Base-by-base conservation (phyloP, 2,113 vertebrate genomes). In the Perca schrenkii region DNA sequence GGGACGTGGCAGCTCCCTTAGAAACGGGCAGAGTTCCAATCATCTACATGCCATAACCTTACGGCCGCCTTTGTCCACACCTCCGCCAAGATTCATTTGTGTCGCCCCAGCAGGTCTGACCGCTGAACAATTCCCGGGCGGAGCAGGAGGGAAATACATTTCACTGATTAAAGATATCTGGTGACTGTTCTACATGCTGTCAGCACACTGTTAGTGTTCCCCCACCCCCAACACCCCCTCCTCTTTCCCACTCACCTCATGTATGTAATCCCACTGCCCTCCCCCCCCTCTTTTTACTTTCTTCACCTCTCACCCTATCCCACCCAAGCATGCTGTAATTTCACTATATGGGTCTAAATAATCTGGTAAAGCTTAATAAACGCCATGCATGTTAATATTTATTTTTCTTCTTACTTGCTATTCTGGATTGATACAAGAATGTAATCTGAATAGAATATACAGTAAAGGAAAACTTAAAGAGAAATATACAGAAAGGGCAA, bases 1-100 rank as follows among this genome's bases (percentile, higher is more conserved):
- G 89, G 93, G 94, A 96, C 83, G 90, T 94, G 94, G 94, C 95
- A 94, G 94, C 92, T 94, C 90, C 92, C 94, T 94, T 94, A 95
- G 93, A 95, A 94, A 92, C 82, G 88, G 84, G 86, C 91, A 62
- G 88, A 80, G 84, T 88, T 92, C 91, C 93, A 94, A 94, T 94
- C 94, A 94, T 95, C 94, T 93, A 93, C 94, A 93, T 89, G 95
- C 93, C 92, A 94, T 94, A 95, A 95, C 95, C 95, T 94, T 94
- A 94, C 89, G 94, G 90, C 91, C 88, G 92, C 94, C 91, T 94
- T 96, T 96, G 95, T 95, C 94, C 92, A 84, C 85, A 92, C 90
- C 92, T 94, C 93, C 88, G 85, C 89, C 89, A 92, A 94, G 88
- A 94, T 93, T 95, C 93, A 94, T 95, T 95, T 94, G 92, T 95